Conservation (phyloP, 2,113 vertebrate genomes). For the Cepphus grylle region DNA sequence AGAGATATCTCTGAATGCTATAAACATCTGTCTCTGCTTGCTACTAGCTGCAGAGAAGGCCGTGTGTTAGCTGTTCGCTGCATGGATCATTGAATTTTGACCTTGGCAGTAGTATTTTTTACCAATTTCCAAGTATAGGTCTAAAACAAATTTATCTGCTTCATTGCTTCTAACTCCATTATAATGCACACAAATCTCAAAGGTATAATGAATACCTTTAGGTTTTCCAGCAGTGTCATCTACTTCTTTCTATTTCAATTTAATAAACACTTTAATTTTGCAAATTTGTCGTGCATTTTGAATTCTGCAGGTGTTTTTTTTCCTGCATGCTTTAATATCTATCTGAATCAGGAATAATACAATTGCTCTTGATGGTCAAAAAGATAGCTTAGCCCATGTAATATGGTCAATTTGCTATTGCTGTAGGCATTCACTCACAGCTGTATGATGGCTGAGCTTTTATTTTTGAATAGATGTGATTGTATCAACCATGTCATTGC, state of each 20-base stretch:
- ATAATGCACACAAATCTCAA: not conserved
- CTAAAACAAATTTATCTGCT: not conserved
- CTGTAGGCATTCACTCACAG: not conserved
- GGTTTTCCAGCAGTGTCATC: not conserved
- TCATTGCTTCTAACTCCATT: not conserved
- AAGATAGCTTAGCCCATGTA: not conserved
- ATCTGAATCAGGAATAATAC: not conserved
- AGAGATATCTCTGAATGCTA: not conserved
- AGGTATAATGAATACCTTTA: not conserved
- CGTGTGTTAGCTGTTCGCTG: not conserved
- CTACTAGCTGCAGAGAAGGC: not conserved
- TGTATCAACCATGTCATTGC: not conserved
- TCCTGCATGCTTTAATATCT: not conserved
- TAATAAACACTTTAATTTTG: not conserved
- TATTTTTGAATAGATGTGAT: not conserved
- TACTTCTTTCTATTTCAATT: not conserved
- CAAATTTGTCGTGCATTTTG: not conserved
- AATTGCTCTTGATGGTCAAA: not conserved
- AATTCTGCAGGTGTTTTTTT: not conserved
- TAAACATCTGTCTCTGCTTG: not conserved
- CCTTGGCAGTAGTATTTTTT: not conserved
- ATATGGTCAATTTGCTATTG: not conserved
- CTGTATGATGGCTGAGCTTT: not conserved
- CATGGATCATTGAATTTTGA: not conserved
- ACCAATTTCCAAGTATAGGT: not conserved